Evolutionary conservation across 2,888 invertebrate species (phyloP).

Genomic region (Incurvaria masculella): DNA sequence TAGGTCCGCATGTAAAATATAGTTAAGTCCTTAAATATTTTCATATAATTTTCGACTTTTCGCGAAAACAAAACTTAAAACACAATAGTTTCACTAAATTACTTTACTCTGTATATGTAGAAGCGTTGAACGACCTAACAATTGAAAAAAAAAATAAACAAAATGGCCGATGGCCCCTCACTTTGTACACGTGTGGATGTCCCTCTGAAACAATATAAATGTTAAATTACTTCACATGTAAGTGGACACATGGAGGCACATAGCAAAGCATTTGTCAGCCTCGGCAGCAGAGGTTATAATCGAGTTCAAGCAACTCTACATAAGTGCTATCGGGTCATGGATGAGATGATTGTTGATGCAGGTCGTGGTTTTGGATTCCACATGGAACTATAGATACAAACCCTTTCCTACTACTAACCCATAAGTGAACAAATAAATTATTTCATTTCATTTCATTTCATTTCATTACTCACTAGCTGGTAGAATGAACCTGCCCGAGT

Average conservation of each 20-base stretch:
- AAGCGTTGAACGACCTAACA: constrained; percentile 45
- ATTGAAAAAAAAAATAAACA: constrained; percentile 50
- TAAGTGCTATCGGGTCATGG: neutral
- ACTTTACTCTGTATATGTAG: constrained; percentile 43
- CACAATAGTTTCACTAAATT: constrained; percentile 28
- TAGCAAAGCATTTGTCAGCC: too few species aligned
- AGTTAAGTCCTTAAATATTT: too few species aligned
- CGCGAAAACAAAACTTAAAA: constrained; percentile 35
- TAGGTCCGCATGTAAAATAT: too few species aligned
- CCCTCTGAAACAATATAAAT: constrained; percentile 28
- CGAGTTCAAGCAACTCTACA: neutral
- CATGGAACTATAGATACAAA: too few species aligned
- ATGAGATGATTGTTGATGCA: neutral
- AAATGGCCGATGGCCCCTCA: constrained; percentile 32
- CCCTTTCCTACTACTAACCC: too few species aligned
- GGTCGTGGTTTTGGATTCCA: neutral
- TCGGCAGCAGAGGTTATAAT: too few species aligned
- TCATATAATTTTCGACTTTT: constrained; percentile 17
- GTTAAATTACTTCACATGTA: too few species aligned
- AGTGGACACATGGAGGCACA: too few species aligned
- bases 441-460: too few species aligned
- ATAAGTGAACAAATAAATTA: too few species aligned
- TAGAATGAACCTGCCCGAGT: too few species aligned
- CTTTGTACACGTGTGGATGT: constrained; percentile 46
- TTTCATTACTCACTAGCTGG: too few species aligned